phyloP scores from a whole-genome alignment of 2,797 vertebrate species.

The Eulemur albifrons region DNA sequence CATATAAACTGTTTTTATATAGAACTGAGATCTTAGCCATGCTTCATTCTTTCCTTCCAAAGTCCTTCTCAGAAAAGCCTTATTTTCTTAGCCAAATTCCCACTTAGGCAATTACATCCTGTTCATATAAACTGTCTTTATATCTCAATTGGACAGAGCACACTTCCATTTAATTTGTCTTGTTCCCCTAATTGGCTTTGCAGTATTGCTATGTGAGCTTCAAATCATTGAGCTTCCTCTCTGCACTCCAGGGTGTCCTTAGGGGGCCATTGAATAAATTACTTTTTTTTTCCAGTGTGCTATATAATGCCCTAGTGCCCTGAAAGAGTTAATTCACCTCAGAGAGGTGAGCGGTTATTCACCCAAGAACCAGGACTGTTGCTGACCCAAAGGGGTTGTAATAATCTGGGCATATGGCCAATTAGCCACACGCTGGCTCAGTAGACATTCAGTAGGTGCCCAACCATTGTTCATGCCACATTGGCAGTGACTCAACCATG shows the following conservation, averaged over 20 bases:
- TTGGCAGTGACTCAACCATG: constrained; percentile 65
- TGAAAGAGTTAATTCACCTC: constrained; percentile 76
- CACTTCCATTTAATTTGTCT: constrained; percentile 66
- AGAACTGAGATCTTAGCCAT: neutral
- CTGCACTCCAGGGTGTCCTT: constrained; percentile 43
- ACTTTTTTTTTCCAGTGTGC: neutral
- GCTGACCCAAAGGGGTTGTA: constrained; percentile 58
- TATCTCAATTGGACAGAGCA: constrained; percentile 53
- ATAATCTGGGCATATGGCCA: constrained; percentile 48
- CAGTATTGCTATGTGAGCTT: constrained; percentile 47
- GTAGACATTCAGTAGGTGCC: constrained; percentile 35
- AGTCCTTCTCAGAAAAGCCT: constrained; percentile 36
- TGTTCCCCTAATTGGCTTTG: constrained; percentile 68
- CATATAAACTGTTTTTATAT: neutral
- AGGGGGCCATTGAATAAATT: constrained; percentile 55
- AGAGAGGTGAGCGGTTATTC: constrained; percentile 69
- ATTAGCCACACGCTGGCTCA: constrained; percentile 68
- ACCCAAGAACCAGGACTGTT: constrained; percentile 49
- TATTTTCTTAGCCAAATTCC: constrained; percentile 54
- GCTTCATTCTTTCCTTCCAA: constrained; percentile 53
- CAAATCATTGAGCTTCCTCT: constrained; percentile 52
- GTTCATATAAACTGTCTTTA: constrained; percentile 57
- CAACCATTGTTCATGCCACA: constrained; percentile 50
- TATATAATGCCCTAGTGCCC: constrained; percentile 38
- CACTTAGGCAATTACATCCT: constrained; percentile 58